Percentiles rank a stretch among this genome's conserved stretches.
phyloP scores from a whole-genome alignment of 2,888 invertebrate species.

The Colostygia pectinataria region DNA sequence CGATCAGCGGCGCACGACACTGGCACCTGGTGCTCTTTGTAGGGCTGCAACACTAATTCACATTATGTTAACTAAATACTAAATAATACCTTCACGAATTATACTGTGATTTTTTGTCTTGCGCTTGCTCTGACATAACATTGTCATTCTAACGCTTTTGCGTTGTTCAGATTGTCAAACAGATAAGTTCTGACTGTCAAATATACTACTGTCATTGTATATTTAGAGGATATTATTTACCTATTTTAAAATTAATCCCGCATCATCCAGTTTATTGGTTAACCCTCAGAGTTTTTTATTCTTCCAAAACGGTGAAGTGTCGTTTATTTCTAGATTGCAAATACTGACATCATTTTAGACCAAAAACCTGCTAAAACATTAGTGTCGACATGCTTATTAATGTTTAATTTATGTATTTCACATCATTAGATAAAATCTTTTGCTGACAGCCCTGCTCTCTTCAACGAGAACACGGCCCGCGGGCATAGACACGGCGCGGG shows the following conservation, averaged over 20 bases:
- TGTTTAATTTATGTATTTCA: conserved; percentile 16
- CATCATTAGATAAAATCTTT: conserved; percentile 18
- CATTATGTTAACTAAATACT: not conserved
- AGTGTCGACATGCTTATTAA: conserved; percentile 22
- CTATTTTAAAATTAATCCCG: no score
- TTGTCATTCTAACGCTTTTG: no score
- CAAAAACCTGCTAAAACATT: conserved; percentile 8
- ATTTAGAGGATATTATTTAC: no score
- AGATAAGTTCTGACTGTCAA: no score
- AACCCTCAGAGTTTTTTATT: no score
- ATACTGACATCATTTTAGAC: not conserved
- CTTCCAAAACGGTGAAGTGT: no score
- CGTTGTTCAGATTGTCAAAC: no score
- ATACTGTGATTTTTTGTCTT: no score
- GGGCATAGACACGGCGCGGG: conserved; percentile 45
- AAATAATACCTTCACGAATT: no score
- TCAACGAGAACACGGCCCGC: conserved; percentile 46
- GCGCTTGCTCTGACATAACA: no score
- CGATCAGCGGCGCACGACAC: conserved; percentile 65
- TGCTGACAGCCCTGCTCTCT: conserved; percentile 33
- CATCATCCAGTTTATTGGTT: no score
- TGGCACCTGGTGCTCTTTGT: conserved; percentile 51
- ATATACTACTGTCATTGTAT: no score
- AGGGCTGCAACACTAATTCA: conserved; percentile 18
- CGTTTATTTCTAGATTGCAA: not conserved